Conservation (phyloP, 2,797 vertebrate species). For the Aplochiton taeniatus region DNA sequence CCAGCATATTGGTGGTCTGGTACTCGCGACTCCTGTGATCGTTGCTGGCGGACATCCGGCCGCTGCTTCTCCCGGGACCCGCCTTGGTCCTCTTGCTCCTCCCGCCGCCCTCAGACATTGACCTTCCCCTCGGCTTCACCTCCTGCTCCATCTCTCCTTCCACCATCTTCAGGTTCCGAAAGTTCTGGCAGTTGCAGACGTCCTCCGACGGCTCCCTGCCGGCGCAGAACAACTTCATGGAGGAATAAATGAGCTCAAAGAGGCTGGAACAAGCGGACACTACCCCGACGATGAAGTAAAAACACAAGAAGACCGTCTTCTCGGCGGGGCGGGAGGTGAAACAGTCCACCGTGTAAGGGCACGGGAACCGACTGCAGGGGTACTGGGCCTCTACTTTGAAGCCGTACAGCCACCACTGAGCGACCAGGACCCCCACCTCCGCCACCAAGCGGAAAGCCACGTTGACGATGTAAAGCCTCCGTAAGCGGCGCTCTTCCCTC, state of each 20-base stretch:
- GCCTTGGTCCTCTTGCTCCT: slow-evolving; percentile 31
- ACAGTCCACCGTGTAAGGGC: slow-evolving; percentile 90
- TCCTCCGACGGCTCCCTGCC: not conserved
- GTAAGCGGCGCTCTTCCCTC: slow-evolving; percentile 42
- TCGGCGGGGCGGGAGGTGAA: slow-evolving; percentile 89
- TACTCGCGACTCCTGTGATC: slow-evolving; percentile 18
- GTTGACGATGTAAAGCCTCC: slow-evolving; percentile 81
- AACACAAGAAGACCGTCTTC: slow-evolving; percentile 90
- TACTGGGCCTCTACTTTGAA: slow-evolving; percentile 84
- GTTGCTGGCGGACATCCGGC: slow-evolving; percentile 25
- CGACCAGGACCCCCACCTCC: slow-evolving; percentile 81
- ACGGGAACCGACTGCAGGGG: slow-evolving; percentile 81
- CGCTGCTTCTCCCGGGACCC: slow-evolving; percentile 14
- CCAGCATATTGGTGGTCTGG: slow-evolving; percentile 21
- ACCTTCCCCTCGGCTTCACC: not conserved
- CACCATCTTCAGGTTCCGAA: slow-evolving; percentile 11
- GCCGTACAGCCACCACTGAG: slow-evolving; percentile 85
- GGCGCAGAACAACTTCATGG: slow-evolving; percentile 55
- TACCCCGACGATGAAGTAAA: slow-evolving; percentile 87
- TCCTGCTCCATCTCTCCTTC: not conserved
- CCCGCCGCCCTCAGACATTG: accelerated
- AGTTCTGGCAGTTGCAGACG: slow-evolving; percentile 43
- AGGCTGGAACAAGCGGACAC: slow-evolving; percentile 81
- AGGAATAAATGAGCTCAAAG: slow-evolving; percentile 72
- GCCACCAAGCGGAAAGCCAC: slow-evolving; percentile 81